phyloP scores from a whole-genome alignment of 2,888 invertebrate species.

The Cyclophora punctaria region DNA sequence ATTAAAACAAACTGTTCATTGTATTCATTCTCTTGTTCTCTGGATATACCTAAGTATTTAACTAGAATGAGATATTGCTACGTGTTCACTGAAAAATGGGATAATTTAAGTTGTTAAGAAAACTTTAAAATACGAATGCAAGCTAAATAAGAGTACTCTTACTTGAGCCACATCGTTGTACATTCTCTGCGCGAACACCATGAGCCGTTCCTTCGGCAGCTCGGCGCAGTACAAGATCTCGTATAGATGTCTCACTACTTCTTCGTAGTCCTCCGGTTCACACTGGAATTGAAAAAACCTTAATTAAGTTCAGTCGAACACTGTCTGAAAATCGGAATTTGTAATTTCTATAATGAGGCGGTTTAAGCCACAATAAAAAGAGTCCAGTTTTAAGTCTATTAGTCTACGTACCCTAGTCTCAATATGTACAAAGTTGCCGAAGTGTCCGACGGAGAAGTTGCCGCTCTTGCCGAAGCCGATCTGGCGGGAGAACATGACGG shows the following conservation, averaged over 20 bases:
- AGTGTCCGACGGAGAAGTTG: conserved; percentile 83
- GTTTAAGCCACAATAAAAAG: not conserved
- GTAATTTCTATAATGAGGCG: too few relatives aligned
- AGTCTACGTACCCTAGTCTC: conserved; percentile 76
- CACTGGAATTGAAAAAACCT: conserved; percentile 61
- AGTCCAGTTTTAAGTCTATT: not conserved
- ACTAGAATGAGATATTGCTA: too few relatives aligned
- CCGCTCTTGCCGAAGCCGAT: conserved; percentile 77
- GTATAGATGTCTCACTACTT: conserved; percentile 84
- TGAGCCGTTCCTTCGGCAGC: conserved; percentile 82
- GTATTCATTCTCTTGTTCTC: too few relatives aligned
- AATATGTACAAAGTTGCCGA: conserved; percentile 79
- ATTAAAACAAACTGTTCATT: too few relatives aligned
- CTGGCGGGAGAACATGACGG: conserved; percentile 76
- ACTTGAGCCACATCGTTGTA: conserved; percentile 86
- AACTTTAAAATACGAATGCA: too few relatives aligned
- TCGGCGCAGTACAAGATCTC: conserved; percentile 83
- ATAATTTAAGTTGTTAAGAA: too few relatives aligned
- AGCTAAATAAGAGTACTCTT: conserved; percentile 2
- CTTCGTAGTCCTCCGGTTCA: conserved; percentile 83
- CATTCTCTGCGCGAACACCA: conserved; percentile 86
- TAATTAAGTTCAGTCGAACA: too few relatives aligned
- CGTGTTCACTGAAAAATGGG: too few relatives aligned
- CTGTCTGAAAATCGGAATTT: too few relatives aligned
- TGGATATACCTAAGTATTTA: too few relatives aligned